Evolutionary conservation across 2,113 vertebrate genomes (phyloP), one percentile per base, ranked within the genome.

Genomic region (Poeciliopsis retropinna): DNA sequence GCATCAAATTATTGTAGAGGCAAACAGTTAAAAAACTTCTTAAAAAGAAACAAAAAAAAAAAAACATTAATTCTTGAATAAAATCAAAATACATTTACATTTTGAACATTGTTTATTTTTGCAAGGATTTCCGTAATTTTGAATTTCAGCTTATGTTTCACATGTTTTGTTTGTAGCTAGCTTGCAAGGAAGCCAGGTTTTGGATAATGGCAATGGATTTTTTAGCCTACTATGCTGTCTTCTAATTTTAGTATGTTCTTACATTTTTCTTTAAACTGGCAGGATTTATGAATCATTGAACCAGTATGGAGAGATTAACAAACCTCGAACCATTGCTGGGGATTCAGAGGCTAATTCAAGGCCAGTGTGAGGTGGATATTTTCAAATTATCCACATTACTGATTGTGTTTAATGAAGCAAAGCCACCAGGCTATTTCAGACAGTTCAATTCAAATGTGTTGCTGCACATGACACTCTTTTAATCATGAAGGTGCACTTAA

Each of bases 381-480:
- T 60, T 60, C 68, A 70, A 60, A 37, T 60, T 70, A 54, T 34
- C 14, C 31, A 17, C 31, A 37, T 17, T 27, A 60, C 27, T 60
- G 25, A 32, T 6, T 32, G 8, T 70, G 68, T 70, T 37, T 60
- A 70, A 70, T 60, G 54, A 39, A 39, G 68, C 54, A 28, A 37
- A 60, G 25, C 39, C 15, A 51, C 27, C 19, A 28, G 31, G 30
- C 31, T 34, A 5, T 13, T 70, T 70, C 68, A 70, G 68, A 28
- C 22, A 11, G 32, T 32, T 25, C 12, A 70, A 37, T 32, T 28
- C 47, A 39, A 37, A 12, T 31, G 25, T n/a, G 22, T 51, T n/a
- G 31, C 68, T 57, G 27, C 67, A 69, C 67, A 60, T 60, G 68
- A 60, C 57, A 70, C 68, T n/a, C 31, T 60, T 70, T 70, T 70